Percentiles rank a stretch among this genome's conserved stretches.
Evolutionary conservation across 2,888 invertebrate species (phyloP).

Genomic region (Acleris cristana): DNA sequence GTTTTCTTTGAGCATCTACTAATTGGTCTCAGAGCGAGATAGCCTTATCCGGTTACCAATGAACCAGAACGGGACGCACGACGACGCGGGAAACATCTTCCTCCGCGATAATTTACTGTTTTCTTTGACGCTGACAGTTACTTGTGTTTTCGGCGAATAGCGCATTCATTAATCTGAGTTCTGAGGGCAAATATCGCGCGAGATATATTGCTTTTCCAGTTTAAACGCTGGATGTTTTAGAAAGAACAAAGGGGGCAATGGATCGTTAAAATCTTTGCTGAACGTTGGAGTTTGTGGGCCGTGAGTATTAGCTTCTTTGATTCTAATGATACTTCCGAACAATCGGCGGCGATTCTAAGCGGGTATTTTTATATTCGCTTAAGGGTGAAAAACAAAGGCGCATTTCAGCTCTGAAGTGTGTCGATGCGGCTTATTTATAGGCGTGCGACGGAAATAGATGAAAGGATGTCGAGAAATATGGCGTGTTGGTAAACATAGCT

Average conservation of each 20-base stretch:
- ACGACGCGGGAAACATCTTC: conserved; percentile 74
- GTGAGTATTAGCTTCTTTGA: conserved; percentile 55
- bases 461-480: conserved; percentile 6
- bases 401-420: conserved; percentile 32
- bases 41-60: conserved; percentile 41
- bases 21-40: conserved; percentile 65
- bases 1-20: conserved; percentile 64
- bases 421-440: conserved; percentile 30
- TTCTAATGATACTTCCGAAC: conserved; percentile 53
- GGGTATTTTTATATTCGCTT: conserved; percentile 24
- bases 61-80: conserved; percentile 51
- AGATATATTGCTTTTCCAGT: conserved; percentile 63
- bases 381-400: conserved; percentile 22
- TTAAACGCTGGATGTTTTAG: conserved; percentile 45
- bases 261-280: conserved; percentile 65
- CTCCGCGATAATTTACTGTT: conserved; percentile 64
- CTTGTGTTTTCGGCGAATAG: conserved; percentile 62
- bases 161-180: conserved; percentile 70
- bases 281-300: conserved; percentile 45
- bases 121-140: conserved; percentile 61
- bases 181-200: conserved; percentile 56
- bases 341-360: conserved; percentile 13
- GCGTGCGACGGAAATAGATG: conserved; percentile 15
- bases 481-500: conserved; percentile 1
- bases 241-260: conserved; percentile 73